A percentile compares a stretch with the other conserved stretches of the same genome.
Evolutionary conservation across 2,113 vertebrate species (phyloP).

Genomic region (Ammodramus savannarum): DNA sequence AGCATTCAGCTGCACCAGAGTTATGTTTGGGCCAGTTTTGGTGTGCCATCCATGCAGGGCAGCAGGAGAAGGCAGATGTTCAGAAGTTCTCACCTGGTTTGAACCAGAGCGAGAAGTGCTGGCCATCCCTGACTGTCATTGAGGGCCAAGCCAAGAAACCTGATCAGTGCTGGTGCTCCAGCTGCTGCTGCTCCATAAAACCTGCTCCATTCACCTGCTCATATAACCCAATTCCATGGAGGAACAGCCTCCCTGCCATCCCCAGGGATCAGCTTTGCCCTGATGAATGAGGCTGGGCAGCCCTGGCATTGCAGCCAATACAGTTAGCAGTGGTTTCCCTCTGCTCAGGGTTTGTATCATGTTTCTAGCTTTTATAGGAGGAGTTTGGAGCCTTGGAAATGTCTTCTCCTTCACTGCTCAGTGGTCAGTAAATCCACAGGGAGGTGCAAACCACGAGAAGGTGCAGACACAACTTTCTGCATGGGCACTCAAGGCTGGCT

Average conservation of each 20-base stretch:
- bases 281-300: not conserved
- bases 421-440: not conserved
- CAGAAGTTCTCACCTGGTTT: not conserved
- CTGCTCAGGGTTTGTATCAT: not conserved
- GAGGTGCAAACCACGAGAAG: not conserved
- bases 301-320: not conserved
- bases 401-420: not conserved
- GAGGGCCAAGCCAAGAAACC: not conserved
- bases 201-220: not conserved
- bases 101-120: accelerated
- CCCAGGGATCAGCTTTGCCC: not conserved
- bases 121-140: not conserved
- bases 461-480: not conserved
- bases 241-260: not conserved
- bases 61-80: not conserved
- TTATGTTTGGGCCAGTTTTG: accelerated
- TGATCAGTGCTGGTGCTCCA: not conserved
- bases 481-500: not conserved
- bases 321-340: not conserved
- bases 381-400: not conserved
- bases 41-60: accelerated
- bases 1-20: not conserved
- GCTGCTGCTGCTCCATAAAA: not conserved
- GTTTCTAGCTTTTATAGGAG: not conserved
- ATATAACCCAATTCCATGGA: not conserved